Percentiles rank a stretch among this genome's conserved stretches.
Conservation (phyloP, 2,113 vertebrate species). For the Salvelinus namaycush region DNA sequence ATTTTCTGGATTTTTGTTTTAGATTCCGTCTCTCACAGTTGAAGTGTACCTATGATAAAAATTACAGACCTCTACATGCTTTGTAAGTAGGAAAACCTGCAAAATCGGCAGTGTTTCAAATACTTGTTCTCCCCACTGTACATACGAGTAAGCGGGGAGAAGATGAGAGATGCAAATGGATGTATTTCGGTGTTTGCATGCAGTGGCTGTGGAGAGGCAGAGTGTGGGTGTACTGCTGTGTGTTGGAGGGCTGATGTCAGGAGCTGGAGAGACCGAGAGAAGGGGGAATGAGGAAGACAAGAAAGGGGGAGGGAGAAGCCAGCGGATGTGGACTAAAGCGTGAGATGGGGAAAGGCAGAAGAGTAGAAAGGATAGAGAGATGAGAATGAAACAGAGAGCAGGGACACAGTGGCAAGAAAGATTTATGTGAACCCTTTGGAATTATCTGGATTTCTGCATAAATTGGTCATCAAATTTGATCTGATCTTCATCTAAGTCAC, state of each 20-base stretch:
- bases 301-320: slow-evolving; percentile 12
- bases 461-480: no score
- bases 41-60: no score
- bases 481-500: no score
- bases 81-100: no score
- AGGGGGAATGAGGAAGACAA: slow-evolving; percentile 29
- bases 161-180: not conserved
- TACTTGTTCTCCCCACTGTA: no score
- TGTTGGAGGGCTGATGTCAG: slow-evolving; percentile 49
- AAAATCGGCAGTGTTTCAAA: no score
- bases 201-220: slow-evolving; percentile 19
- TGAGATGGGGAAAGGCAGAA: not conserved
- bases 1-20: no score
- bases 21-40: no score
- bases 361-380: not conserved
- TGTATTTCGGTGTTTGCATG: slow-evolving; percentile 8
- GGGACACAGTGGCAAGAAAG: not conserved
- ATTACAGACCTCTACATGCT: no score
- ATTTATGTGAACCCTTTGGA: no score
- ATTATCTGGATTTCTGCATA: no score
- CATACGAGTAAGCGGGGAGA: no score
- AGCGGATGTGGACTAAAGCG: slow-evolving; percentile 8
- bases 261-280: slow-evolving; percentile 31
- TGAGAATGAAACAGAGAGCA: slow-evolving; percentile 17
- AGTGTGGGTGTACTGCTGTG: slow-evolving; percentile 28